Conservation (phyloP, 2,797 vertebrate species). For the Alfaro cultratus region DNA sequence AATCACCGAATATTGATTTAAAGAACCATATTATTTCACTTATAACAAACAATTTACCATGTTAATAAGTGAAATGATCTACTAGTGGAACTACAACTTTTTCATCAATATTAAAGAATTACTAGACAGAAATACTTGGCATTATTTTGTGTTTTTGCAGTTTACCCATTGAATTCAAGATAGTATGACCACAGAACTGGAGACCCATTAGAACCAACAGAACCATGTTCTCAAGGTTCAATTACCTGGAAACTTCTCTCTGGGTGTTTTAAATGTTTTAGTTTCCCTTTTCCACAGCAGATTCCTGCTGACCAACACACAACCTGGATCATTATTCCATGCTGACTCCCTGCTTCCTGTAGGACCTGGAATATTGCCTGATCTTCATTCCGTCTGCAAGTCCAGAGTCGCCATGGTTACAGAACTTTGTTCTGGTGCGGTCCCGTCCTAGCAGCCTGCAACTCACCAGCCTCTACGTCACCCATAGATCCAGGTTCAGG, state of each 20-base stretch:
- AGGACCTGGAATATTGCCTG: constrained; percentile 89
- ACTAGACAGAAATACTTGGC: no score
- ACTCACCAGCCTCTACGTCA: constrained; percentile 85
- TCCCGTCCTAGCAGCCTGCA: constrained; percentile 67
- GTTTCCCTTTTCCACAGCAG: neutral
- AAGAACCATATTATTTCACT: no score
- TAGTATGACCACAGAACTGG: no score
- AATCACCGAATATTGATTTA: no score
- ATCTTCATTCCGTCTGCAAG: constrained; percentile 79
- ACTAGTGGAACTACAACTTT: no score
- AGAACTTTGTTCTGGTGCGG: constrained; percentile 81
- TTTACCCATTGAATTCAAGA: no score
- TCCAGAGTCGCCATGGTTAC: constrained; percentile 85
- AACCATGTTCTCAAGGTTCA: neutral
- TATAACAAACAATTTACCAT: no score
- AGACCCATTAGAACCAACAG: neutral
- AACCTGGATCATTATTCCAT: neutral
- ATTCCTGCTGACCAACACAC: neutral
- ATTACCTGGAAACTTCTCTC: no score
- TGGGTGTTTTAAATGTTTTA: no score
- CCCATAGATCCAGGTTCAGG: constrained; percentile 84
- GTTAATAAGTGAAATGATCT: no score
- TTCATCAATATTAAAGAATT: no score
- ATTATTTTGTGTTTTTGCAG: no score
- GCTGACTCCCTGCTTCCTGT: constrained; percentile 11